These are phyloP conservation scores for Cosmia pyralina DNA, from an alignment of 2,888 invertebrate genomes.

Conservation along the genomic window DNA sequence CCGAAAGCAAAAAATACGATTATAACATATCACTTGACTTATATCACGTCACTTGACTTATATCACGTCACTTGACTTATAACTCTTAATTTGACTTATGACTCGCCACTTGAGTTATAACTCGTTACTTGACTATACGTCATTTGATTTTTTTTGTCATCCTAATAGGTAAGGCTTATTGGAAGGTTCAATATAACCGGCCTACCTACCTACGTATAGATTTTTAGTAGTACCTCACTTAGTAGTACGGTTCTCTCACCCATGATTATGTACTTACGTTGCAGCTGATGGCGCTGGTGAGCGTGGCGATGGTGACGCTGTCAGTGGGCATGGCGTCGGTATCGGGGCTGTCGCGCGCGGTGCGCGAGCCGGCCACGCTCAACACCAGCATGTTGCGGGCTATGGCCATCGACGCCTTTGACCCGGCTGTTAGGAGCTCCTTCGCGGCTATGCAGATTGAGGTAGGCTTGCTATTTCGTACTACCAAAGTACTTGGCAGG, in stretches of 20 bases:
- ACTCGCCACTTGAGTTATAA: too few species aligned
- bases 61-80: too few species aligned
- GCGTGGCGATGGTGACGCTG: conserved; percentile 80
- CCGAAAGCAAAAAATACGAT: too few species aligned
- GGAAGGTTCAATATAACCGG: too few species aligned
- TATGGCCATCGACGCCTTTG: conserved; percentile 73
- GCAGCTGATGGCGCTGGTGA: conserved; percentile 80
- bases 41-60: too few species aligned
- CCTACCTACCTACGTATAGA: too few species aligned
- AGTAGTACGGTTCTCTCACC: background rate
- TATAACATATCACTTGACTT: too few species aligned
- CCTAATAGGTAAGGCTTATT: too few species aligned
- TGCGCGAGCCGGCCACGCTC: conserved; percentile 77
- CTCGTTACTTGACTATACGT: too few species aligned
- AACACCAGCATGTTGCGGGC: conserved; percentile 84
- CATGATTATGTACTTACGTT: background rate
- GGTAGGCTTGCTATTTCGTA: conserved; percentile 66
- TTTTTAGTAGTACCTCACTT: too few species aligned
- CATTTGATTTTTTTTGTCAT: too few species aligned
- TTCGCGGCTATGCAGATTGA: conserved; percentile 85
- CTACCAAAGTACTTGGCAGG: background rate
- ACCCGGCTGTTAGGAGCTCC: conserved; percentile 79
- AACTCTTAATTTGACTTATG: too few species aligned
- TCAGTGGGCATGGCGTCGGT: conserved; percentile 78
- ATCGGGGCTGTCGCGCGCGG: conserved; percentile 74